Base-by-base conservation (phyloP, 2,888 invertebrate species). In the Lamproptera curius region DNA sequence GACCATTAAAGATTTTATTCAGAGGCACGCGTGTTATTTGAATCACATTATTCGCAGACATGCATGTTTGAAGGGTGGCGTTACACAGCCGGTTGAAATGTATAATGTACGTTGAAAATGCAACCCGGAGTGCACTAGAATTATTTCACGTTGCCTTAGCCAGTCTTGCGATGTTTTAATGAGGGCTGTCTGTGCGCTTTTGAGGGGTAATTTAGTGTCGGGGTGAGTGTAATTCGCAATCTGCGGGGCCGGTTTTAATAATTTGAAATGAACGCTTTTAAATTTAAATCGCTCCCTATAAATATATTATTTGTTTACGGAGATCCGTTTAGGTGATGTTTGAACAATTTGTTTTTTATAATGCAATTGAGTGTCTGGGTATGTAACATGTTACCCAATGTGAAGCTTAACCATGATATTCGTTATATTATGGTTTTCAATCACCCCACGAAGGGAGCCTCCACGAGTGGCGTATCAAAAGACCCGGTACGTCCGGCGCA, bases 31-130 rank as follows among this genome's bases (percentile, higher is more conserved):
- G 64, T 70, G 63, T 61, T 63, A 59, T 52, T 52, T 53, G 51
- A 52, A 59, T 58, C 60, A 58, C 74, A 67, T 74, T 70, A 85
- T 85, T 83, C 83, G 64, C 56, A 66, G 77, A 70, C 84, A 84
- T 81, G 83, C 68, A 70, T 70, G 67, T 62, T 68, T 62, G 60
- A 59, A 63, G 69, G 55, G 61, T 57, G 44, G 58, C 55, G 28
- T 50, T 49, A 40, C 41, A 49, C 37, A 47, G 44, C 20, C 43
- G 31, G 36, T 8, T 40, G 35, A 41, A 37, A 50, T 37, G 40
- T 50, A 44, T 10, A 10, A 45, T 49, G 41, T 50, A 40, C 36
- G 33, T 48, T 10, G 23, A 31, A 31, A 45, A 36, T 50, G 49
- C 38, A 42, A 46, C 40, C 34, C n/a, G 16, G 42, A 47, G 48